Conservation (phyloP, 1,140 invertebrate species). For the Diorhabda carinulata region DNA sequence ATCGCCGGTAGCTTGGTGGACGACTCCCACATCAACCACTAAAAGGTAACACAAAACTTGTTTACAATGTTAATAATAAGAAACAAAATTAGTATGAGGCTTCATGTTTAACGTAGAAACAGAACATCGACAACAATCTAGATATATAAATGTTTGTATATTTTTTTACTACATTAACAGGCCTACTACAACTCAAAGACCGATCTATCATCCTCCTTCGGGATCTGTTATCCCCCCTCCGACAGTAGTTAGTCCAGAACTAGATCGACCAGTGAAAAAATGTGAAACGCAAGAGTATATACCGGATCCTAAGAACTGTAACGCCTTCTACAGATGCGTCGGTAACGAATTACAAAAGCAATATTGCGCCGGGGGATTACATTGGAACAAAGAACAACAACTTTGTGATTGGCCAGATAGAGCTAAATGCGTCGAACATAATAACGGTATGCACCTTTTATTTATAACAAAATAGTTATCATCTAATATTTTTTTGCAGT, state of each 20-base stretch:
- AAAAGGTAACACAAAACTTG: neutral
- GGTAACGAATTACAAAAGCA: constrained; percentile 63
- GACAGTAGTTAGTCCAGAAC: constrained; percentile 45
- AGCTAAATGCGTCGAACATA: constrained; percentile 59
- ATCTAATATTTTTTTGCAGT: no score
- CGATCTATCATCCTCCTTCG: constrained; percentile 23
- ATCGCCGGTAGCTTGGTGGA: constrained; percentile 20
- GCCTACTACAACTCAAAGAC: constrained; percentile 35
- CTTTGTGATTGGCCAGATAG: constrained; percentile 75
- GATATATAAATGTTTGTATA: constrained; percentile 34
- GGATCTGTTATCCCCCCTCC: constrained; percentile 42
- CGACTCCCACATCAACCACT: constrained; percentile 13
- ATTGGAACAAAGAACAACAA: constrained; percentile 66
- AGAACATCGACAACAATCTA: constrained; percentile 40
- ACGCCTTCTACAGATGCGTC: constrained; percentile 71
- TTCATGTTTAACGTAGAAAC: no score
- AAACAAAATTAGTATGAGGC: no score
- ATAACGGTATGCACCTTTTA: no score
- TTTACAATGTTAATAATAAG: no score
- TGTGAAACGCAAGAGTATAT: constrained; percentile 65
- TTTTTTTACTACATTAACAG: constrained; percentile 29
- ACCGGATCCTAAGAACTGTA: constrained; percentile 66
- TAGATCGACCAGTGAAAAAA: constrained; percentile 32
- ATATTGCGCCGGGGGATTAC: constrained; percentile 72
- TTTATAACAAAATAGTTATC: no score